A percentile compares a stretch with the other conserved stretches of the same genome.
These are phyloP conservation scores for Merluccius polli DNA, from an alignment of 2,797 vertebrate genomes.

Conservation along the genomic window DNA sequence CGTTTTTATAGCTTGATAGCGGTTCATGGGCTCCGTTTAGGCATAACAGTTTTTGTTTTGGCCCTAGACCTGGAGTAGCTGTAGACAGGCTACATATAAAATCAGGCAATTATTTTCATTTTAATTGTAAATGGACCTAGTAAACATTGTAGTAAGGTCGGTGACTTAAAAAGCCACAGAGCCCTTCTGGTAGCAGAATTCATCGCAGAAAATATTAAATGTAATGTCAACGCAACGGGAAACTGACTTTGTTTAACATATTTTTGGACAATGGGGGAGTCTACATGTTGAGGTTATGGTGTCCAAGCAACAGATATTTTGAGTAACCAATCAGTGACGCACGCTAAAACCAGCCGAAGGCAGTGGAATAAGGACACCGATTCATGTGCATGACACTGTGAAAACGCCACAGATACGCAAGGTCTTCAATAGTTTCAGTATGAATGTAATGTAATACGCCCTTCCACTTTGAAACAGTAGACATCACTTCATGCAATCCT, in stretches of 20 bases:
- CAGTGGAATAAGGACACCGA: not conserved
- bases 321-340: not conserved
- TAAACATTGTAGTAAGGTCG: not conserved
- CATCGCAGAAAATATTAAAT: not conserved
- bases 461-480: not conserved
- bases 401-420: not conserved
- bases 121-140: not conserved
- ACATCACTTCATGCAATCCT: not conserved
- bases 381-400: not conserved
- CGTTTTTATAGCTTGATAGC: not conserved
- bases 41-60: not conserved
- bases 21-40: not conserved
- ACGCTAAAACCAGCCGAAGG: not conserved
- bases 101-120: not conserved
- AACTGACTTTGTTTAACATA: not conserved
- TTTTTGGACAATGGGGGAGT: not conserved
- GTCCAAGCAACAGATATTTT: not conserved
- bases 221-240: not conserved
- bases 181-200: not conserved
- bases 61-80: not conserved
- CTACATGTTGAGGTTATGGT: not conserved
- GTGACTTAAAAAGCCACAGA: not conserved
- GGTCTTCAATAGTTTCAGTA: not conserved
- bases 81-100: too few species aligned
- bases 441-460: not conserved